phyloP scores from a whole-genome alignment of 2,797 vertebrate genomes.

The Phaenicophaeus curvirostris region DNA sequence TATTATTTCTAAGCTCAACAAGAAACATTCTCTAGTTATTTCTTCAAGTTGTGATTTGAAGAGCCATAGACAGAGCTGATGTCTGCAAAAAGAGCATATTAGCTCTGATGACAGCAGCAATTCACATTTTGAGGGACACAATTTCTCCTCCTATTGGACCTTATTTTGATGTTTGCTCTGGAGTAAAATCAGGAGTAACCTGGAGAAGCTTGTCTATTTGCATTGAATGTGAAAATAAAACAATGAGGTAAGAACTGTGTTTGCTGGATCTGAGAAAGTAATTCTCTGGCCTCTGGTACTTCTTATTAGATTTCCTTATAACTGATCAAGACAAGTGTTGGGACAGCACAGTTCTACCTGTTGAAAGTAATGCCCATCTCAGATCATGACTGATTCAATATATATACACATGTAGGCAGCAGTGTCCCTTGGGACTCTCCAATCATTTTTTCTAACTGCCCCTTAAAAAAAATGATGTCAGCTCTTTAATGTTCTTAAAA shows the following conservation, averaged over 20 bases:
- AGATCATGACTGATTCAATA: neutral
- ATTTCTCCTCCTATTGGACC: neutral
- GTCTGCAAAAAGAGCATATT: neutral
- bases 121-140: neutral
- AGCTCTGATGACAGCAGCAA: neutral
- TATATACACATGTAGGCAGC: neutral
- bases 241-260: neutral
- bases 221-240: neutral
- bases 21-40: neutral
- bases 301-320: neutral
- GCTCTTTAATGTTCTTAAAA: neutral
- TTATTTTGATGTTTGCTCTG: neutral
- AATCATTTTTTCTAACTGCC: neutral
- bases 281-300: neutral
- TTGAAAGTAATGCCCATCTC: neutral
- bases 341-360: neutral
- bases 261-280: neutral
- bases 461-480: neutral
- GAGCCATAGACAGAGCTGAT: neutral
- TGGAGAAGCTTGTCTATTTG: neutral
- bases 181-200: neutral
- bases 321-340: neutral
- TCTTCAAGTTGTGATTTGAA: neutral
- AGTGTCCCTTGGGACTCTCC: neutral
- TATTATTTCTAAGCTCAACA: neutral